These are phyloP conservation scores for Orestias chungarensis DNA, from an alignment of 2,797 vertebrate genomes.

Conservation along the genomic window DNA sequence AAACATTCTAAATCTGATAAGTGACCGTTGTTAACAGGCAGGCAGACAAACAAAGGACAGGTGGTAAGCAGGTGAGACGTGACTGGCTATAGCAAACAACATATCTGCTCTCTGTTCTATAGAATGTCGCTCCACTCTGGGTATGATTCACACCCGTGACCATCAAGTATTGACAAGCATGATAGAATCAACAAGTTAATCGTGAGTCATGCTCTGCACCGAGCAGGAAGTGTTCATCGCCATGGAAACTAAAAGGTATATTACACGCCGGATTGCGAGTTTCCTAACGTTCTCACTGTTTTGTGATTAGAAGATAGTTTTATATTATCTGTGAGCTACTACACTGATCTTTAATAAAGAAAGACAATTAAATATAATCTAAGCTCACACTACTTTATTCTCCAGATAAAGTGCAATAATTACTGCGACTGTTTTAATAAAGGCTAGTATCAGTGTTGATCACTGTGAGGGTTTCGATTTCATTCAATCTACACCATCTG, in stretches of 20 bases:
- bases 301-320: neutral
- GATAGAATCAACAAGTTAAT: neutral
- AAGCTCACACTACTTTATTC: neutral
- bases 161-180: neutral
- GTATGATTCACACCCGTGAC: neutral
- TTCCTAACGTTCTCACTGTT: neutral
- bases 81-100: conserved; percentile 11
- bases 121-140: conserved; percentile 4
- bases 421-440: neutral
- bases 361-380: neutral
- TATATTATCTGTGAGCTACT: neutral
- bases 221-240: neutral
- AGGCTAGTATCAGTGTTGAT: conserved; percentile 2
- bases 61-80: conserved; percentile 19
- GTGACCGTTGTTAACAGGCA: conserved; percentile 32
- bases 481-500: conserved; percentile 14
- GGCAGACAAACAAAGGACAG: neutral
- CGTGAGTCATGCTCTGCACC: neutral
- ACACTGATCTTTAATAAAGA: neutral
- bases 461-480: conserved; percentile 4
- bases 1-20: conserved; percentile 32
- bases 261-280: neutral
- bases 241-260: conserved; percentile 16
- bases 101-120: neutral
- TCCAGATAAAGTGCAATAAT: neutral